Evolutionary conservation across 2,797 vertebrate species (phyloP), one percentile per base, ranked within the genome.

Genomic region (Capromys pilorides): DNA sequence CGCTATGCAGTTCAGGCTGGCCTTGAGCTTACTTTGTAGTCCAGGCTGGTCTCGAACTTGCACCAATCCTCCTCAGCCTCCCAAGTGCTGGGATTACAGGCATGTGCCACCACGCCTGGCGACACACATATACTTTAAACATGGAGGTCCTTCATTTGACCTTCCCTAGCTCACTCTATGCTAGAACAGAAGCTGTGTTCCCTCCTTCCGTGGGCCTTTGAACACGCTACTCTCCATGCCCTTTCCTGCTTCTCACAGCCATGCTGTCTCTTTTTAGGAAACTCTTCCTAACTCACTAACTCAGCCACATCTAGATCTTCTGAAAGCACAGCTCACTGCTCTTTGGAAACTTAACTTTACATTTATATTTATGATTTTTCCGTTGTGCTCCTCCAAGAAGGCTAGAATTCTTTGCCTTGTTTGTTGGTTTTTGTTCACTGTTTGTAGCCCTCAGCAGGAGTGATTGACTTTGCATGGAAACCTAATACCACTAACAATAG

Each of bases 351-450:
- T 14, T 89, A 41, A 51, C 83, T 54, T 92, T 33, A 59, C 57
- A 21, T 41, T 67, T 84, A 1, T 26, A 33, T 64, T 73, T 90
- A 71, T 41, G 39, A 36, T 79, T 87, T 62, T 84, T 83, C 33
- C 54, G 4, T 39, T 83, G 2, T 51, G 39, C 73, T 49, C 6
- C 39, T 75, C 64, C 45, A 51, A 45, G 69, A 86, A 90, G 28
- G 4, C 57, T 66, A 73, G 39, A 54, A 10, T 64, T n/a, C 54
- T 45, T 64, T 14, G 12, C 64, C 33, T 51, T 57, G 45, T 62
- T 18, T 59, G 12, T 82, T 81, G 36, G 57, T 61, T 86, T 95
- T 81, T 91, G 49, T n/a, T 85, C 69, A n/a, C 91, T 36, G 19
- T 67, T 85, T 12, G 19, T 77, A 39, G 59, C 54, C 67, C 7